phyloP scores from a whole-genome alignment of 2,113 vertebrate genomes.

The Garra rufa region DNA sequence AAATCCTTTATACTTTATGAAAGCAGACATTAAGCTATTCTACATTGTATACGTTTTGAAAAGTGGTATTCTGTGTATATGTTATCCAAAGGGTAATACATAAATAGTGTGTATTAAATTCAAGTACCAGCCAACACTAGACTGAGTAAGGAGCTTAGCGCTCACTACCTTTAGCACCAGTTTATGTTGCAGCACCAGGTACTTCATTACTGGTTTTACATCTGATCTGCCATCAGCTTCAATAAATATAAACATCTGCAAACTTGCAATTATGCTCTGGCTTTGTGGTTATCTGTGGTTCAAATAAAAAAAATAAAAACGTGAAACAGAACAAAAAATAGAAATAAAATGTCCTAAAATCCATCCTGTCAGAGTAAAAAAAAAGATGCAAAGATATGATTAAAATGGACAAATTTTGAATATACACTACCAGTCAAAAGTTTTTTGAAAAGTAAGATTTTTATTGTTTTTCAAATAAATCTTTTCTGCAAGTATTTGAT shows the following conservation, averaged over 20 bases:
- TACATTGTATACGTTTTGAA: background rate
- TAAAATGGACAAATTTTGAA: background rate
- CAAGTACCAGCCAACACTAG: conserved; percentile 69
- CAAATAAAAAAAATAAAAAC: background rate
- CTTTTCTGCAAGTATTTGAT: too few relatives aligned
- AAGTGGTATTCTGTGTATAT: background rate
- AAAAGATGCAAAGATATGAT: too few relatives aligned
- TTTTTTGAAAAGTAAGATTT: too few relatives aligned
- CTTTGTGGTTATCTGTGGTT: background rate
- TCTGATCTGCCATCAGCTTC: conserved; percentile 32
- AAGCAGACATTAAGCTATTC: background rate
- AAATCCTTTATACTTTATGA: background rate
- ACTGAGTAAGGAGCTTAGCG: conserved; percentile 49
- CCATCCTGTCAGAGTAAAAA: background rate
- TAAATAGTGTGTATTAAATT: conserved; percentile 50
- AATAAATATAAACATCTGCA: conserved; percentile 36
- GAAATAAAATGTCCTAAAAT: background rate
- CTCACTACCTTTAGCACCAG: conserved; percentile 64
- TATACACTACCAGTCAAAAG: too few relatives aligned
- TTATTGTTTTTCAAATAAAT: too few relatives aligned
- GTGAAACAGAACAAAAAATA: background rate
- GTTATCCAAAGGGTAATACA: conserved; percentile 4
- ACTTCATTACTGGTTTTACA: conserved; percentile 43
- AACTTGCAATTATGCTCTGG: conserved; percentile 13
- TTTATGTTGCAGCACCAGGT: conserved; percentile 51